Evolutionary conservation across 2,888 invertebrate species (phyloP).

Genomic region (Lomographa bimaculata): DNA sequence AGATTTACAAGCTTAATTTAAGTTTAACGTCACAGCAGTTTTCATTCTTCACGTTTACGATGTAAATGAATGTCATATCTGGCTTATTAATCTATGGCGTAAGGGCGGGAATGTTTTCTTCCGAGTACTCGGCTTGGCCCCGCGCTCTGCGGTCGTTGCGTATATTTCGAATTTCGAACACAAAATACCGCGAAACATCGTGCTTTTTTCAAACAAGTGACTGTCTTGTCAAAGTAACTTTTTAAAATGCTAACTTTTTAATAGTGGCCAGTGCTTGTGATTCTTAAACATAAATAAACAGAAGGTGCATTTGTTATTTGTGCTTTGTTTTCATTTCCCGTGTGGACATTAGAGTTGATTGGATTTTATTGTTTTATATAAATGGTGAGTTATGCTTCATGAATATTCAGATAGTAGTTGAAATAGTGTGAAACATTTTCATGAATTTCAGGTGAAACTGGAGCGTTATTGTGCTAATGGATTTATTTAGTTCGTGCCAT

Average conservation of each 20-base stretch:
- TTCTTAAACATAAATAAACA: too few relatives aligned
- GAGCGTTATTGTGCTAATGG: too few relatives aligned
- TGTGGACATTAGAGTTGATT: slow-evolving; percentile 43
- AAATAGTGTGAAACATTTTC: too few relatives aligned
- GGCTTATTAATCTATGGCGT: slow-evolving; percentile 49
- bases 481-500: too few relatives aligned
- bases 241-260: too few relatives aligned
- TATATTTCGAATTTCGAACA: slow-evolving; percentile 39
- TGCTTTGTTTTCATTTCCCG: slow-evolving; percentile 20
- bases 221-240: slow-evolving; percentile 1
- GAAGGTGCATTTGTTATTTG: not conserved
- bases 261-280: not conserved
- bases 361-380: slow-evolving; percentile 43
- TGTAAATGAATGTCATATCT: slow-evolving; percentile 38
- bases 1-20: slow-evolving; percentile 10
- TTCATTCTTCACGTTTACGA: slow-evolving; percentile 30
- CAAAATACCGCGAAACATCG: slow-evolving; percentile 46
- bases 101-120: slow-evolving; percentile 62
- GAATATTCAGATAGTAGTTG: too few relatives aligned
- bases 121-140: slow-evolving; percentile 58
- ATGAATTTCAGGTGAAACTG: too few relatives aligned
- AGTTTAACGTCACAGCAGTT: slow-evolving; percentile 22
- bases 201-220: slow-evolving; percentile 18
- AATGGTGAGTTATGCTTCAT: slow-evolving; percentile 41
- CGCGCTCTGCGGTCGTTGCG: slow-evolving; percentile 51